Conservation (phyloP, 1,140 invertebrate species). For the Rhopalosiphum maidis region DNA sequence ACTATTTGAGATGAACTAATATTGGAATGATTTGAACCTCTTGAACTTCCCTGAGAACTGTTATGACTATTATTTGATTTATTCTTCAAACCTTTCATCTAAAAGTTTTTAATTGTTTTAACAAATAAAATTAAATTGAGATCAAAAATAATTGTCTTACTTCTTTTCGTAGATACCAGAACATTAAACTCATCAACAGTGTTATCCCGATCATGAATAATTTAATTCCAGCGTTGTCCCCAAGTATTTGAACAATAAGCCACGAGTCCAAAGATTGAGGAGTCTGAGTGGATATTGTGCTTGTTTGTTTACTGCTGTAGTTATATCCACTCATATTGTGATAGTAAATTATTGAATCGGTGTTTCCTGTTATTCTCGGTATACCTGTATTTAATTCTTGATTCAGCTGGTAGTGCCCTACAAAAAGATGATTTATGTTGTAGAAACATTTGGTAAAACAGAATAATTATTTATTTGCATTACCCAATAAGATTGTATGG, state of each 20-base stretch:
- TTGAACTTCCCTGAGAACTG: conserved; percentile 62
- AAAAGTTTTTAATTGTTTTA: conserved; percentile 59
- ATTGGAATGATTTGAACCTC: conserved; percentile 37
- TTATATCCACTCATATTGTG: conserved; percentile 55
- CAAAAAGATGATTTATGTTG: conserved; percentile 50
- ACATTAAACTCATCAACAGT: conserved; percentile 67
- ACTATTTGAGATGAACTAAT: conserved; percentile 64
- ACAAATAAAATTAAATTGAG: neutral
- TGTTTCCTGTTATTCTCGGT: conserved; percentile 49
- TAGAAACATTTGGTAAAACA: conserved; percentile 7
- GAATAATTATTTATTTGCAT: conserved; percentile 54
- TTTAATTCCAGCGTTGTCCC: conserved; percentile 73
- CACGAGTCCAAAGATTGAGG: conserved; percentile 8
- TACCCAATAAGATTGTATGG: conserved; percentile 58
- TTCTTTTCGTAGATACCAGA: conserved; percentile 63
- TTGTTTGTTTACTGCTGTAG: conserved; percentile 53
- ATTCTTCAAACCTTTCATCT: conserved; percentile 72
- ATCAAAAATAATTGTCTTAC: conserved; percentile 61
- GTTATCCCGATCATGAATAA: conserved; percentile 69
- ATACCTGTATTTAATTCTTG: conserved; percentile 47
- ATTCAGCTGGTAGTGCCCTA: conserved; percentile 54
- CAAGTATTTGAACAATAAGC: conserved; percentile 38
- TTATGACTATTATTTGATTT: conserved; percentile 70
- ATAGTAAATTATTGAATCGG: conserved; percentile 55
- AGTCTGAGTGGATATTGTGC: conserved; percentile 45